Base-by-base conservation (phyloP, 1,140 invertebrate species). In the Drosophila watanabei region DNA sequence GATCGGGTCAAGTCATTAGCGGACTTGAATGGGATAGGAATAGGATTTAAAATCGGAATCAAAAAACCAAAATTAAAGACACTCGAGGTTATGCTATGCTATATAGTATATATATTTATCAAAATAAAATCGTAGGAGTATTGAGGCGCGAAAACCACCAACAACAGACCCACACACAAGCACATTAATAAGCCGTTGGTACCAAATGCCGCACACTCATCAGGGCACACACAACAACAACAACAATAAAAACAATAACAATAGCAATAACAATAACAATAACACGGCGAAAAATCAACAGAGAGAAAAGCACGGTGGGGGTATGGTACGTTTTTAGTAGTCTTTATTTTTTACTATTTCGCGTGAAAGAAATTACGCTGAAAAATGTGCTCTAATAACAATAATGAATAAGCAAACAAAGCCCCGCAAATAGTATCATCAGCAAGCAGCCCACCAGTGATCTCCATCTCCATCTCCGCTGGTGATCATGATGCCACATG, bases 301-400 rank as follows among this genome's bases (percentile, higher is more conserved):
- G 52, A 56, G 52, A 32, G 30, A 35, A 39, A 48, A 18, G 35
- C 37, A 28, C 46, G 66, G 73, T 56, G 76, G 49, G 49, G 43
- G 51, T 41, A 24, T 24, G 24, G 24, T 24, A 59, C 51, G 33
- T 80, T 88, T 87, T 80, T 83, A 78, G 84, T 83, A 77, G 71
- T 80, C 84, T 79, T 82, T 80, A 85, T 88, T 86, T 85, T 86
- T 87, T 87, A 88, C 71, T 87, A 87, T 87, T 87, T 87, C 84
- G 84, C 84, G 84, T 88, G 84, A 87, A 87, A 73, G 84, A 87
- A 86, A 87, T 87, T 87, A 87, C 84, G 84, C 80, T 83, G 84
- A 87, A 87, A 88, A 87, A 87, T 87, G 84, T 87, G 84, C 84
- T 87, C 84, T 87, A 87, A 87, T 87, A 87, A 87, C 84, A 87